Percentiles rank a stretch among this genome's conserved stretches.
These are phyloP conservation scores for Tetrax tetrax DNA, from an alignment of 2,113 vertebrate species.

Conservation along the genomic window DNA sequence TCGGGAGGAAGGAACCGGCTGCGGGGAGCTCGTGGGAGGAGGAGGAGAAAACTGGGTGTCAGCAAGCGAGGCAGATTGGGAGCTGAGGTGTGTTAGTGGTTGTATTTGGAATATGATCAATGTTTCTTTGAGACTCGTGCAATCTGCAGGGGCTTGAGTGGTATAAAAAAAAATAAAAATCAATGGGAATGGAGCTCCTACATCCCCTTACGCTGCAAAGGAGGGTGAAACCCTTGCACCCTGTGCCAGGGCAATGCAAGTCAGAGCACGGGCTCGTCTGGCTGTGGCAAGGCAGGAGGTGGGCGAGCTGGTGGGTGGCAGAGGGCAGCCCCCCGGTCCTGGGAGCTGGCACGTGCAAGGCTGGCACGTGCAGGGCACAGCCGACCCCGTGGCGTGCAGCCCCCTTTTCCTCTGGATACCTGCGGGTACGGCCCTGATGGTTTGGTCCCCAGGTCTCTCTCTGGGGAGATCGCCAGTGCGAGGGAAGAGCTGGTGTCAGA, in stretches of 20 bases:
- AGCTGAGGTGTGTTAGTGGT: conserved; percentile 7
- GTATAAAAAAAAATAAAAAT: not conserved
- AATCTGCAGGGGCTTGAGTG: not conserved
- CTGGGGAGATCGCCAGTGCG: not conserved
- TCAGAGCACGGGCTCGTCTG: not conserved
- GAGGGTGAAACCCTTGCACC: not conserved
- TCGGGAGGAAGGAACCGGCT: conserved; percentile 18
- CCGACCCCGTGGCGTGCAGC: not conserved
- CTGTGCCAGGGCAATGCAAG: not conserved
- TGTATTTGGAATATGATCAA: conserved; percentile 26
- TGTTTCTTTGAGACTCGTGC: conserved; percentile 34
- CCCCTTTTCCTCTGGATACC: not conserved
- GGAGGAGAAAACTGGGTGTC: conserved; percentile 28
- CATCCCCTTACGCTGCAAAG: not conserved
- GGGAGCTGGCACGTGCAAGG: not conserved
- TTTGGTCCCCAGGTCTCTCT: not conserved
- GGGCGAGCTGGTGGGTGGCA: not conserved
- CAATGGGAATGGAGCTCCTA: not conserved
- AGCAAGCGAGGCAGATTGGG: conserved; percentile 39
- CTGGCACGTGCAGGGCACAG: not conserved
- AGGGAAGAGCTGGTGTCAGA: not conserved
- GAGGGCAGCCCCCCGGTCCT: not conserved
- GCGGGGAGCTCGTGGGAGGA: conserved; percentile 39
- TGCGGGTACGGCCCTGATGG: not conserved
- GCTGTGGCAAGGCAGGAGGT: not conserved